A percentile compares a stretch with the other conserved stretches of the same genome.
Evolutionary conservation across 2,113 vertebrate species (phyloP).

Genomic region (Oriolus oriolus): DNA sequence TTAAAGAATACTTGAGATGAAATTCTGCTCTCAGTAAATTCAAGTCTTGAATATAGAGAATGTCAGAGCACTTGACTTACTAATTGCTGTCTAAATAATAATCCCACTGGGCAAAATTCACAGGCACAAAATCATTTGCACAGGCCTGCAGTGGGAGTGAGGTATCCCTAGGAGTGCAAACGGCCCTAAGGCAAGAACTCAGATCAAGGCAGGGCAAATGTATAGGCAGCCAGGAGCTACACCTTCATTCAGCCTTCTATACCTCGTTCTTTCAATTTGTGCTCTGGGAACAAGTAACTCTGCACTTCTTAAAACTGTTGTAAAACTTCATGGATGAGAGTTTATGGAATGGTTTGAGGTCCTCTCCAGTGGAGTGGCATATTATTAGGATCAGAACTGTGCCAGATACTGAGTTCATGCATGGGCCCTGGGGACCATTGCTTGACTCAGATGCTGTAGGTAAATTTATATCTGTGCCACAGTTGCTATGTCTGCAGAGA

Average conservation of each 20-base stretch:
- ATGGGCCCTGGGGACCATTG: not conserved
- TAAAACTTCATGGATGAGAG: not conserved
- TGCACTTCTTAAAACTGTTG: not conserved
- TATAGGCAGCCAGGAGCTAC: not conserved
- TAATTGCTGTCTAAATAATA: not conserved
- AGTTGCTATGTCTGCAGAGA: not conserved
- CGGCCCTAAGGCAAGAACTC: not conserved
- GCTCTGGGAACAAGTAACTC: not conserved
- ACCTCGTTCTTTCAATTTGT: not conserved
- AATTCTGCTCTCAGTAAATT: not conserved
- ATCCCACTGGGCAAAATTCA: not conserved
- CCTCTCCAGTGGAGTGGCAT: not conserved
- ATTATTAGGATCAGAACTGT: not conserved
- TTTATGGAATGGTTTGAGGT: not conserved
- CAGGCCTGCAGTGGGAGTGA: not conserved
- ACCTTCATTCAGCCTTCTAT: not conserved
- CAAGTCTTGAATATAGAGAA: not conserved
- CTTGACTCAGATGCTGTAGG: conserved; percentile 25
- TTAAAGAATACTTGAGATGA: not conserved
- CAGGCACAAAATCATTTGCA: not conserved
- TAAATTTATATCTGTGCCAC: conserved; percentile 22
- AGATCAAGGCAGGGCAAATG: not conserved
- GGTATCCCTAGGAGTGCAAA: not conserved
- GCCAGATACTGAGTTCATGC: not conserved
- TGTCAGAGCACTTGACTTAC: not conserved